Evolutionary conservation across 2,113 vertebrate genomes (phyloP).

Genomic region (Leucopsar rothschildi): DNA sequence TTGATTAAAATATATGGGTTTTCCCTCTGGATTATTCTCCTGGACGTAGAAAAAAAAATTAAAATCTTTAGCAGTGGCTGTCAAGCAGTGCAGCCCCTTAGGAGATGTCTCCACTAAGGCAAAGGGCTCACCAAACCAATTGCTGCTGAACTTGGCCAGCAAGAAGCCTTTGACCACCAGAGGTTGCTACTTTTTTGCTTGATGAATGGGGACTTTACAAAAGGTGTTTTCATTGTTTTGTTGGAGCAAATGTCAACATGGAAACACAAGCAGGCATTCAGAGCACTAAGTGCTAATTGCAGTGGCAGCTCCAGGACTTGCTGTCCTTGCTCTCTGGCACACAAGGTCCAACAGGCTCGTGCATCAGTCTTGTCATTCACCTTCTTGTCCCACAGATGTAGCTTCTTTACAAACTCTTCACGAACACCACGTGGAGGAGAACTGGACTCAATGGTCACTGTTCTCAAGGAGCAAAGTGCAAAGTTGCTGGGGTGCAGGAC

Average conservation of each 20-base stretch:
- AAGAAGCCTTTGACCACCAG: conserved; percentile 48
- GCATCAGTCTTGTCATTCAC: background rate
- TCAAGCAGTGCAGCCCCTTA: background rate
- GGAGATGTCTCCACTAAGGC: background rate
- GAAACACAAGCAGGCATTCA: background rate
- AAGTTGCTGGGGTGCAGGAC: background rate
- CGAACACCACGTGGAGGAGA: background rate
- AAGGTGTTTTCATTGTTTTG: conserved; percentile 17
- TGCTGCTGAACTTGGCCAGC: background rate
- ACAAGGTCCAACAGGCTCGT: background rate
- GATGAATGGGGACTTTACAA: background rate
- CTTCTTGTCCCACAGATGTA: background rate
- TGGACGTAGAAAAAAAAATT: background rate
- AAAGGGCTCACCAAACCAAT: background rate
- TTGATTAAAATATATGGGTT: conserved; percentile 53
- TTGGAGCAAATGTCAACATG: conserved; percentile 27
- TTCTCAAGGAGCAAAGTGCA: background rate
- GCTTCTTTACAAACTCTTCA: background rate
- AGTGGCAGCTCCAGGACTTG: background rate
- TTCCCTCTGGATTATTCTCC: conserved; percentile 52
- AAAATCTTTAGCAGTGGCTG: background rate
- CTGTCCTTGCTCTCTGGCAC: background rate
- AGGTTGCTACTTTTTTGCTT: conserved; percentile 8
- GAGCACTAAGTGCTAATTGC: background rate
- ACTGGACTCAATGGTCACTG: background rate